Percentiles rank a stretch among this genome's conserved stretches.
phyloP scores from a whole-genome alignment of 2,797 vertebrate species.

The Perodicticus potto region DNA sequence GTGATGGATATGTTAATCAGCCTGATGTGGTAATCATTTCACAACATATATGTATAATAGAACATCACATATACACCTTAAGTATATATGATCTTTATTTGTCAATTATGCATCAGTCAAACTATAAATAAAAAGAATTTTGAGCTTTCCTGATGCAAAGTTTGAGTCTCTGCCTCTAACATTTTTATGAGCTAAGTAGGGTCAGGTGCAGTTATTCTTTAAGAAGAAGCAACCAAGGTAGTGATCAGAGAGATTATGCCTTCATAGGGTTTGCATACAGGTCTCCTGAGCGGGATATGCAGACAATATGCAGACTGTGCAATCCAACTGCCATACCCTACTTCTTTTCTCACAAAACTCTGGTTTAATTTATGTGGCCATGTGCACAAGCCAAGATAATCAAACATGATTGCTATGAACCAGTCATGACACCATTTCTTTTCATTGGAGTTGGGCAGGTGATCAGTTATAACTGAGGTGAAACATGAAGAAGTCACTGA shows the following conservation, averaged over 20 bases:
- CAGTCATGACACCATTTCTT: neutral
- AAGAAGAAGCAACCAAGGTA: neutral
- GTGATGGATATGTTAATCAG: neutral
- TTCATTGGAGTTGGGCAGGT: neutral
- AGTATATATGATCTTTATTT: neutral
- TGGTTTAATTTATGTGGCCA: neutral
- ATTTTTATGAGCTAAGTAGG: neutral
- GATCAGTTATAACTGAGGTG: neutral
- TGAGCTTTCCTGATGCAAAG: neutral
- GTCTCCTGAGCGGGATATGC: neutral
- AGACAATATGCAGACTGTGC: neutral
- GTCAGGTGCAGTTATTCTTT: neutral
- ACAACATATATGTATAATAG: neutral
- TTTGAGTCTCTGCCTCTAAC: neutral
- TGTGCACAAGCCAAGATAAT: neutral
- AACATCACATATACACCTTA: neutral
- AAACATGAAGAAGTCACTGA: neutral
- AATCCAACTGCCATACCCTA: neutral
- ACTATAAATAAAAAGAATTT: neutral
- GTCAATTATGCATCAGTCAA: neutral
- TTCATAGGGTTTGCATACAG: neutral
- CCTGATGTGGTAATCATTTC: neutral
- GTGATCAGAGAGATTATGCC: neutral
- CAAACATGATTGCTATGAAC: neutral
- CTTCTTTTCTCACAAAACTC: constrained; percentile 1